Evolutionary conservation across 2,888 invertebrate species (phyloP).

Genomic region (Pristionchus arcanus): DNA sequence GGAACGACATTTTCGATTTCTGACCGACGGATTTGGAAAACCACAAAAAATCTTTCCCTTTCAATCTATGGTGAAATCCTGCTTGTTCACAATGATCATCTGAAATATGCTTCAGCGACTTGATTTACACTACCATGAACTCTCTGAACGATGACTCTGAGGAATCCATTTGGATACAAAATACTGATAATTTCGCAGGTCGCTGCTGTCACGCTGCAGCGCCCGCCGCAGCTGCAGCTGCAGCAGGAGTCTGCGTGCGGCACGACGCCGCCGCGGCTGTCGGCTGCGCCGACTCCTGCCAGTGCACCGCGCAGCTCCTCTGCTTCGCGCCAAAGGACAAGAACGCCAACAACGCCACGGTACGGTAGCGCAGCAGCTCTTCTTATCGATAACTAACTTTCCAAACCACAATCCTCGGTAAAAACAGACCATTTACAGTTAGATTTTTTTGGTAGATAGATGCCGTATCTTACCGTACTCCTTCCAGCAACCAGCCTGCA

Average conservation of each 20-base stretch:
- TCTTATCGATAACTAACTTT: not conserved
- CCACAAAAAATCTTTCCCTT: too few species aligned
- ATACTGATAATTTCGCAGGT: not conserved
- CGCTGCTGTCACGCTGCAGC: constrained; percentile 15
- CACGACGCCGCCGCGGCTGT: not conserved
- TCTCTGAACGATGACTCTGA: too few species aligned
- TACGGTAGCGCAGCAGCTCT: not conserved
- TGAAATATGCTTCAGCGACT: too few species aligned
- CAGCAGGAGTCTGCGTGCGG: constrained; percentile 13
- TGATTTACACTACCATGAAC: too few species aligned
- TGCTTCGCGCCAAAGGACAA: constrained; percentile 16
- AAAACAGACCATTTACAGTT: too few species aligned
- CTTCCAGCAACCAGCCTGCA: constrained; percentile 40
- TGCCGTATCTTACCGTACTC: not conserved
- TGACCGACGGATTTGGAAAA: too few species aligned
- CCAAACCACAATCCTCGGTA: too few species aligned
- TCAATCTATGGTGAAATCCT: too few species aligned
- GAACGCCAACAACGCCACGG: not conserved
- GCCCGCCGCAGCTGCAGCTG: not conserved
- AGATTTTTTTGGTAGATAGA: not conserved
- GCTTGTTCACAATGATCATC: too few species aligned
- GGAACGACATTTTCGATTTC: too few species aligned
- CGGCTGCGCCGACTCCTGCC: constrained; percentile 31
- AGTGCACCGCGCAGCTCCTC: constrained; percentile 35
- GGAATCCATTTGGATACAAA: not conserved